Base-by-base conservation (phyloP, 2,797 vertebrate genomes). In the Cryptoprocta ferox region DNA sequence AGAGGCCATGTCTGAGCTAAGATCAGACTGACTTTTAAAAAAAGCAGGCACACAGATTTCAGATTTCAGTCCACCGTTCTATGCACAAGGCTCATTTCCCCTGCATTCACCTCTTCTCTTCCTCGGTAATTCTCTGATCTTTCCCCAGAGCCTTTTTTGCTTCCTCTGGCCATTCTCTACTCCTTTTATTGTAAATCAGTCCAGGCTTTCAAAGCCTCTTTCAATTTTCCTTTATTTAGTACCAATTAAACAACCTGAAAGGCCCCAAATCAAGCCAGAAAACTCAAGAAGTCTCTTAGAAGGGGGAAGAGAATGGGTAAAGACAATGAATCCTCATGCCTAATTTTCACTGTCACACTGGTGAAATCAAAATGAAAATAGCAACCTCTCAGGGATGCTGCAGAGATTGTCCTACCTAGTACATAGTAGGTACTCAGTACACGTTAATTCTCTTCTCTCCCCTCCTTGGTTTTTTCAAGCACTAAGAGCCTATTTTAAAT, bases 281-380 rank as follows among this genome's bases (percentile, higher is more conserved):
- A 84, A 66, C 14, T 7, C 53, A 87, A 86, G 66, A 65, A 91
- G 28, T 26, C 71, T 85, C 35, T 86, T 79, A 78, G 63, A 79
- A 89, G 19, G 5, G 8, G 13, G 28, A 26, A 61, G 15, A 35
- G 24, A 66, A 71, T 66, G 21, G 32, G 61, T 7, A 39, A 76
- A 93, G 75, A 65, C 48, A 45, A 4, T 53, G 63, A 95, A 65
- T 88, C 19, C 9, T 83, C 65, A 26, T 5, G 32, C 75, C 56
- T 85, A 39, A 89, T 79, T 68, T 9, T 4, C 37, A 63, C 4
- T 26, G 28, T 79, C 73, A 84, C 30, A 73, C 8, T 85, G 39
- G n/a, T 94, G n/a, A 94, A 39, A 66, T 71, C 71, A 83, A 79
- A 87, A 71, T 71, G 71, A 83, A 79, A 87, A 71, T 14, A 81